These are phyloP conservation scores for Holothuria leucospilota DNA, from an alignment of 53 echinoderm and acorn worm species.

Conservation along the genomic window DNA sequence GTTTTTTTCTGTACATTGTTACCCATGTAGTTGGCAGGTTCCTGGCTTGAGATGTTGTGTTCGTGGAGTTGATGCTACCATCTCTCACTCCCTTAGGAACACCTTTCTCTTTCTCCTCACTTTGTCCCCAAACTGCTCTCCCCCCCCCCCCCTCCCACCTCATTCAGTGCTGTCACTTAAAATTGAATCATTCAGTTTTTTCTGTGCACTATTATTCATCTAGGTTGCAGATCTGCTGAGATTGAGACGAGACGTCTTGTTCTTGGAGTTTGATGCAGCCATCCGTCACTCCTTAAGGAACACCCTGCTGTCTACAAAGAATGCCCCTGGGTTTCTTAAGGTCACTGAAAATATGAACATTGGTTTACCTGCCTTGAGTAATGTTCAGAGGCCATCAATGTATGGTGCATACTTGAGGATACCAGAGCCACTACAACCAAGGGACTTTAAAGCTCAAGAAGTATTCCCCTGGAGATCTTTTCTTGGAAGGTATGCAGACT, in stretches of 20 bases:
- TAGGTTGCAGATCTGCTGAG: slow-evolving; percentile 91
- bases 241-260: slow-evolving; percentile 83
- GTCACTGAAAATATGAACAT: slow-evolving; percentile 82
- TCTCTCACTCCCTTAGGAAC: no score
- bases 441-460: slow-evolving; percentile 80
- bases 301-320: slow-evolving; percentile 93
- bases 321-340: slow-evolving; percentile 66
- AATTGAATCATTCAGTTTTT: neutral
- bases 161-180: no score
- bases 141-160: no score
- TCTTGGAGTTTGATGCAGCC: slow-evolving; percentile 92
- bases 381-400: slow-evolving; percentile 78
- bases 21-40: no score
- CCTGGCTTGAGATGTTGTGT: no score
- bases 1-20: no score
- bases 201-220: neutral
- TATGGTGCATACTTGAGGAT: slow-evolving; percentile 76
- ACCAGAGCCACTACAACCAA: slow-evolving; percentile 89
- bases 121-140: no score
- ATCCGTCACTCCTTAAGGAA: slow-evolving; percentile 89
- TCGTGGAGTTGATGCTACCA: no score
- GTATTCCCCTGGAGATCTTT: slow-evolving; percentile 85
- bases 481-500: slow-evolving; percentile 76
- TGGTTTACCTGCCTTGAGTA: slow-evolving; percentile 80
- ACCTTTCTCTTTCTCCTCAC: no score